Percentiles rank a stretch among this genome's conserved stretches.
phyloP scores from a whole-genome alignment of 2,113 vertebrate genomes.

The Daphoenositta chrysoptera region DNA sequence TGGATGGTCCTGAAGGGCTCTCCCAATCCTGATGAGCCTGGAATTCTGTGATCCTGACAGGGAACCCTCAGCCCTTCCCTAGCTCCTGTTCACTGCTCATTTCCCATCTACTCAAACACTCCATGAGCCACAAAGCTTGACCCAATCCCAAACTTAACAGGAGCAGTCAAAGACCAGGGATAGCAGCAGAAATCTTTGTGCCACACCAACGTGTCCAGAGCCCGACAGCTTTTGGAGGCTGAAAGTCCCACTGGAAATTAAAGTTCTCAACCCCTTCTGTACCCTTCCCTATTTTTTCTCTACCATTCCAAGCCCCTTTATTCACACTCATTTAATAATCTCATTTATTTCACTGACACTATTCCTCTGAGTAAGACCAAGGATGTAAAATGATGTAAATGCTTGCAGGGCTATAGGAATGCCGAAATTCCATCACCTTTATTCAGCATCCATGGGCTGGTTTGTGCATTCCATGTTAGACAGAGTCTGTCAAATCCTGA shows the following conservation, averaged over 20 bases:
- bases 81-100: neutral
- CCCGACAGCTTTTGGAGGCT: neutral
- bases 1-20: fast-evolving
- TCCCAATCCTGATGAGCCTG: neutral
- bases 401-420: neutral
- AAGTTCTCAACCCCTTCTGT: neutral
- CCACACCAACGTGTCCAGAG: neutral
- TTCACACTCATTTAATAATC: neutral
- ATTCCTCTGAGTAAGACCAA: neutral
- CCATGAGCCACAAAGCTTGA: neutral
- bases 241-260: neutral
- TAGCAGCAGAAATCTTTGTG: neutral
- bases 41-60: neutral
- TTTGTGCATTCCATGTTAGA: neutral
- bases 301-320: neutral
- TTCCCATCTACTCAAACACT: neutral
- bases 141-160: neutral
- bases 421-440: neutral
- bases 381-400: neutral
- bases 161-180: neutral
- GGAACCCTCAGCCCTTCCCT: neutral
- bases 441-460: neutral
- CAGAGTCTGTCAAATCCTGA: neutral
- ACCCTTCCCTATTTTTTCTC: neutral
- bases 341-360: neutral